A percentile compares a stretch with the other conserved stretches of the same genome.
Conservation (phyloP, 2,113 vertebrate species). For the Thermophis baileyi region DNA sequence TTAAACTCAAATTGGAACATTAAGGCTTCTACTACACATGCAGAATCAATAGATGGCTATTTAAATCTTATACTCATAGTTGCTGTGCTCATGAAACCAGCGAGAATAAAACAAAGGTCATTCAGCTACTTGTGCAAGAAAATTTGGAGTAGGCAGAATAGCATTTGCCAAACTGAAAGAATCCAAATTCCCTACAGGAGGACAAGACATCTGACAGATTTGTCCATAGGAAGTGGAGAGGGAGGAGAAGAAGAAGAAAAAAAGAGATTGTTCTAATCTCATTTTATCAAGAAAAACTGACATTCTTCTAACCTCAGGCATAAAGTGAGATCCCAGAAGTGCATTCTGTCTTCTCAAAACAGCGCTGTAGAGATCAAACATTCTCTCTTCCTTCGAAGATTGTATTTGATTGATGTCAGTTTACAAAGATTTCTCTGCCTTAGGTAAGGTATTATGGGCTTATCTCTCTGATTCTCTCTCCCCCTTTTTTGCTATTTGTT, state of each 20-base stretch:
- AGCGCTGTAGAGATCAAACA: background rate
- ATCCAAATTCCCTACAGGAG: background rate
- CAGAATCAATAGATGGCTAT: background rate
- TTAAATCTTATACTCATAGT: background rate
- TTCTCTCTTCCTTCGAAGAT: background rate
- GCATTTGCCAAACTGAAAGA: background rate
- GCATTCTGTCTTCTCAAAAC: background rate
- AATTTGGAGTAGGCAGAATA: background rate
- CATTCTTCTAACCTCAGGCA: background rate
- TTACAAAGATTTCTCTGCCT: background rate
- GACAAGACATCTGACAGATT: background rate
- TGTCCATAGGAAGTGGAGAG: background rate
- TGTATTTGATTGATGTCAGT: background rate
- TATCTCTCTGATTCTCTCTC: background rate
- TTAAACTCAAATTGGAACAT: background rate
- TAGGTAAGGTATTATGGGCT: background rate
- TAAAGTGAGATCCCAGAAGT: background rate
- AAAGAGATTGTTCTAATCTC: conserved; percentile 1
- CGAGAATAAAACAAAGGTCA: background rate
- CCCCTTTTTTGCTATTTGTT: background rate
- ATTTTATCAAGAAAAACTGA: conserved; percentile 2
- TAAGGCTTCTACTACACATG: background rate
- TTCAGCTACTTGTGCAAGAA: background rate
- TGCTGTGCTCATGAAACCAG: background rate
- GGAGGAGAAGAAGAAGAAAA: background rate